Evolutionary conservation across 2,797 vertebrate genomes (phyloP), one percentile per base, ranked within the genome.

Genomic region (Margarornis squamiger): DNA sequence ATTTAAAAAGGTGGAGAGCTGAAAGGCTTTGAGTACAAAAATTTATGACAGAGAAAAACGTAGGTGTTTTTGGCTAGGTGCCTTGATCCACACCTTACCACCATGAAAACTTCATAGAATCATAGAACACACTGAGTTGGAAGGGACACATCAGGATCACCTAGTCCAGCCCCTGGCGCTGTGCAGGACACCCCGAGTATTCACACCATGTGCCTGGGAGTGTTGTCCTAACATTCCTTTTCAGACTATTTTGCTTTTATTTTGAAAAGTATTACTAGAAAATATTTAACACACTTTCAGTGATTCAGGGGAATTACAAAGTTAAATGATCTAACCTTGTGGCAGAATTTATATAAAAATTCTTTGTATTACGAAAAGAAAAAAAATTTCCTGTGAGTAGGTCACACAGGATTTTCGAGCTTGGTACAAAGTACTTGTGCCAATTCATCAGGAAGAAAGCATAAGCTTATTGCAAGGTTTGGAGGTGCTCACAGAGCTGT

Each of bases 401-500:
- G 4, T 63, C 1, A 1, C 17, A 2, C 3, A 7, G 5, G 4
- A 14, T 67, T 73, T 58, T 27, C 23, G 38, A 70, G 41, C 3
- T 70, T 72, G 41, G 16, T 45, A 17, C 30, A 22, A 82, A 61
- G 18, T 29, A 49, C 7, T 5, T 34, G 18, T 57, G 45, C 21
- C 38, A 57, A 46, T 41, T 84, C 14, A 24, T 58, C 38, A 26
- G 41, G 32, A 67, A 43, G 12, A 30, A 62, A 51, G 19, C 6
- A 26, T 19, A 61, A 67, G 22, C 7, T 55, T 54, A 45, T 29
- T 52, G 41, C 0, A 1, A 41, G 34, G 12, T 41, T 34, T 14
- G 41, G 26, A 70, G 45, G 21, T 38, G 32, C 38, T 75, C 29
- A 27, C 23, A 61, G 45, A 68, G 54, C 67, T 65, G 19, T 17